Conservation (phyloP, 2,113 vertebrate species). For the Gavia stellata region DNA sequence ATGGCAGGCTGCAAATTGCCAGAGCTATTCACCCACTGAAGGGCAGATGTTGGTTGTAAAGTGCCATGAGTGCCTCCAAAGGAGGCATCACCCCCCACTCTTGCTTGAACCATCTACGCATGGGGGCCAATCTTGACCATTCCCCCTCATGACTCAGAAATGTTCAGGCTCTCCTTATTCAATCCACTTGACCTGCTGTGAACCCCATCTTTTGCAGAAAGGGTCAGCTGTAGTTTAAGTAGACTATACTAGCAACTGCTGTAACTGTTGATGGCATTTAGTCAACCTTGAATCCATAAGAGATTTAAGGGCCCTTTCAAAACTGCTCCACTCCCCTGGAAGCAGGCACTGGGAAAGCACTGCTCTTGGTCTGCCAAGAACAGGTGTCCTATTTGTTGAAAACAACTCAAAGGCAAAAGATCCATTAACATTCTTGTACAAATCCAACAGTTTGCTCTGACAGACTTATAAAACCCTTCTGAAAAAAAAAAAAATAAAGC, state of each 20-base stretch:
- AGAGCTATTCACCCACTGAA: background rate
- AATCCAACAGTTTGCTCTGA: background rate
- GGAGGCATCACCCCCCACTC: background rate
- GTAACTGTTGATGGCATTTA: background rate
- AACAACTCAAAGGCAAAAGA: slow-evolving; percentile 3
- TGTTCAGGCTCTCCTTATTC: background rate
- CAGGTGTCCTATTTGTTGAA: background rate
- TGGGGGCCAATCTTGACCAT: background rate
- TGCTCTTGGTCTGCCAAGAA: background rate
- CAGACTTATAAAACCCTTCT: background rate
- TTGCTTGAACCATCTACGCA: background rate
- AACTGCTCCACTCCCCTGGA: background rate
- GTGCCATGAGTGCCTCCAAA: background rate
- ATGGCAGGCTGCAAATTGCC: background rate
- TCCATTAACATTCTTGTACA: background rate
- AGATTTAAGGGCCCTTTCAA: background rate
- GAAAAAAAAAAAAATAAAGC: background rate
- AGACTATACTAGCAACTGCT: background rate
- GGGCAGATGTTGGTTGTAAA: background rate
- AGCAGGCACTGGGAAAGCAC: background rate
- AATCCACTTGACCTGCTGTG: background rate
- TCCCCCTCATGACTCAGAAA: background rate
- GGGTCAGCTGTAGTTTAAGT: background rate
- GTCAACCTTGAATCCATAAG: background rate
- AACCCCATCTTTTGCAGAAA: background rate